Base-by-base conservation (phyloP, 1,140 invertebrate species). In the Brachionus paranguensis region DNA sequence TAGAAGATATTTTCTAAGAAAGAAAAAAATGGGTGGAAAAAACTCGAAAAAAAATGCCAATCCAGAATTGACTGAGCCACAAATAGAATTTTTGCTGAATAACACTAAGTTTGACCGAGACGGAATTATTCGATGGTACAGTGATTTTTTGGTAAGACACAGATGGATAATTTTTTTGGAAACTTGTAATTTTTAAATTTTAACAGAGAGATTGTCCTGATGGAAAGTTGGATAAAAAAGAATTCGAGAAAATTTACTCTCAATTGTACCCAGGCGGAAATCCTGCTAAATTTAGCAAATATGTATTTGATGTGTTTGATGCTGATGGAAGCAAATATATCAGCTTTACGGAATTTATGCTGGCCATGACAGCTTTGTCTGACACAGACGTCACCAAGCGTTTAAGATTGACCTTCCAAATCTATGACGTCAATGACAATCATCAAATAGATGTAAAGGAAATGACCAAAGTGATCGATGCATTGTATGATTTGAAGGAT, bases 71-170 rank as follows among this genome's bases (percentile, higher is more conserved):
- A 64, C 86, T 17, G 85, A 86, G 27, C 88, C 89, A 84, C 89
- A 90, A 79, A 85, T 90, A 47, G 85, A 87, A 7, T 89, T 89
- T 85, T 85, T 90, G n/a, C 86, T 87, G 70, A 85, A 86, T 45
- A 89, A 90, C 84, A 90, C 89, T 72, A 88, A 89, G 29, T 90
- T 89, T 84, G 87, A 87, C 55, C 87, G 89, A 78, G 85, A 86
- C 41, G 88, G 89, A 85, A 90, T 90, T 53, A 88, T 88, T 84
- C 86, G 88, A 84, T 90, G 89, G 89, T 89, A 89, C 81, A 86
- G 88, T 72, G 89, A 88, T 29, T 90, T 90, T 74, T 89, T 90
- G 87, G 89, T 90, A 86, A 88, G 6, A 14, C 12, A 0, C 17
- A 29, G 29, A 3, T 6, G 6, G 6, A 6, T 14, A 0, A 29